phyloP scores from a whole-genome alignment of 2,797 vertebrate species.

The Lithobates pipiens region DNA sequence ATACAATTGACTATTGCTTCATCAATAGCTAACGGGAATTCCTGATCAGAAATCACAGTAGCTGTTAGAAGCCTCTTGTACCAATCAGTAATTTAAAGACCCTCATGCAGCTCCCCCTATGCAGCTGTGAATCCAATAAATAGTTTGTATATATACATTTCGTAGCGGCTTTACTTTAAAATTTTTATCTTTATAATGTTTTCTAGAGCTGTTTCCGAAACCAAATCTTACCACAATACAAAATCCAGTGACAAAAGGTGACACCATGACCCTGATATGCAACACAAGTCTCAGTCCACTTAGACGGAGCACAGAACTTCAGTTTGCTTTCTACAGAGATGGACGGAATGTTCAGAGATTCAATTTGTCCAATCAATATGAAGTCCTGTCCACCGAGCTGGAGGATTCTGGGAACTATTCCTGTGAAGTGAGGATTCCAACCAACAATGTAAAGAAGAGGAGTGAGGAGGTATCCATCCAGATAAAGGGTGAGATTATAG shows the following conservation, averaged over 20 bases:
- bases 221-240: not conserved
- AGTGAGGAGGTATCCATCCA: not conserved
- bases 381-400: not conserved
- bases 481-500: not conserved
- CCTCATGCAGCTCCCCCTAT: no score
- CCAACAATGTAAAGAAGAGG: not conserved
- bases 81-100: no score
- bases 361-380: not conserved
- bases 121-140: no score
- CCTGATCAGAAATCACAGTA: no score
- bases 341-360: not conserved
- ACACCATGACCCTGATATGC: not conserved
- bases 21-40: no score
- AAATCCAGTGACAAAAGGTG: no score
- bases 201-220: not conserved
- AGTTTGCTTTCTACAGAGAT: slow-evolving; percentile 8
- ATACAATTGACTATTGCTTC: no score
- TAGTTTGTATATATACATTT: no score
- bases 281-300: not conserved
- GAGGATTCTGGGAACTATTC: not conserved
- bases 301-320: not conserved
- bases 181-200: no score
- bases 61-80: no score
- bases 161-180: no score
- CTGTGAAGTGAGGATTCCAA: not conserved